Percentiles rank a stretch among this genome's conserved stretches.
phyloP scores from a whole-genome alignment of 2,888 invertebrate genomes.

The Latrodectus hesperus region DNA sequence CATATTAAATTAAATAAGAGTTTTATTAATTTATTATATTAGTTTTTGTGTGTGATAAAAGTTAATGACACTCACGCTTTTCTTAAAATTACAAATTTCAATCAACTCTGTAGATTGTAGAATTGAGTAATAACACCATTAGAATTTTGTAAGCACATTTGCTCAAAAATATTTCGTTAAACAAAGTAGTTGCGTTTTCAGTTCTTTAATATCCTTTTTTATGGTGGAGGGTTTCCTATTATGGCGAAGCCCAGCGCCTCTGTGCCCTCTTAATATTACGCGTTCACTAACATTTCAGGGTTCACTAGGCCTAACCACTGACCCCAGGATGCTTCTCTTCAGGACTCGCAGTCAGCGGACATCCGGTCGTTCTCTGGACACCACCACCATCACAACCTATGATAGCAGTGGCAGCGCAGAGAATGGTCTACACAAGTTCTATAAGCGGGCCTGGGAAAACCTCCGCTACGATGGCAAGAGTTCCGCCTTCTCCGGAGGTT shows the following conservation, averaged over 20 bases:
- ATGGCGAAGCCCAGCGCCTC: slow-evolving; percentile 59
- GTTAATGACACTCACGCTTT: no score
- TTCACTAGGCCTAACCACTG: slow-evolving; percentile 69
- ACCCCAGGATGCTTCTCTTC: slow-evolving; percentile 71
- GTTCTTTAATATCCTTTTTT: not conserved
- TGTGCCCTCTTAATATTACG: slow-evolving; percentile 63
- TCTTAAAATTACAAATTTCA: no score
- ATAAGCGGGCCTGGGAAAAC: slow-evolving; percentile 94
- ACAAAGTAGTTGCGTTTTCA: no score
- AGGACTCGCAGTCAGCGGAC: slow-evolving; percentile 82
- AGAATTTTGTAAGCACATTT: no score
- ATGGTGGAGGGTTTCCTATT: slow-evolving; percentile 58
- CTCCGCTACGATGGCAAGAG: slow-evolving; percentile 75
- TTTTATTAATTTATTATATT: no score
- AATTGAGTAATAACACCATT: no score
- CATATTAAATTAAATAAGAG: no score
- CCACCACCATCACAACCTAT: slow-evolving; percentile 91
- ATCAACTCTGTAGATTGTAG: no score
- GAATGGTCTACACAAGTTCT: slow-evolving; percentile 86
- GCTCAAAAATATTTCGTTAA: no score
- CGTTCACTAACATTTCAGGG: slow-evolving; percentile 69
- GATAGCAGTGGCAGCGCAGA: slow-evolving; percentile 76
- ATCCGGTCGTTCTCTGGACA: slow-evolving; percentile 90
- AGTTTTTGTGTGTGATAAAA: no score
- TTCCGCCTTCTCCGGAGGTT: slow-evolving; percentile 50